Conservation (phyloP, 2,113 vertebrate species). For the Actinemys pallida region DNA sequence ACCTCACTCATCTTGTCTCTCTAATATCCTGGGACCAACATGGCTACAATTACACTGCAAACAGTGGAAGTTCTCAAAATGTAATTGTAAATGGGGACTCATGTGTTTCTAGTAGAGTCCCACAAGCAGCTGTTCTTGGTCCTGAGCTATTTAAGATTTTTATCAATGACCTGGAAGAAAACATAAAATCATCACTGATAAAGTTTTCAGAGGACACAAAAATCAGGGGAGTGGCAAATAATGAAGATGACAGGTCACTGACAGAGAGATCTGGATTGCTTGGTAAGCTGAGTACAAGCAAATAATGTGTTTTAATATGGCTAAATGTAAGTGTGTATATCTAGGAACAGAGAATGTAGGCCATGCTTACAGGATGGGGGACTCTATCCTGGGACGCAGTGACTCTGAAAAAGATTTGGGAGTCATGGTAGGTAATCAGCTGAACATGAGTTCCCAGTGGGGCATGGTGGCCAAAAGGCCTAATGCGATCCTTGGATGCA, state of each 20-base stretch:
- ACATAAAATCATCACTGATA: background rate
- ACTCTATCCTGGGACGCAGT: no score
- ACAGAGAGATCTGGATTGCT: background rate
- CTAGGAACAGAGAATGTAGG: no score
- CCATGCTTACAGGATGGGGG: no score
- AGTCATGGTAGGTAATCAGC: background rate
- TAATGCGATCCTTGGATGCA: background rate
- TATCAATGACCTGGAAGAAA: background rate
- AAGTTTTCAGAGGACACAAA: background rate
- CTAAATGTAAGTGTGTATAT: no score
- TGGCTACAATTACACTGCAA: background rate
- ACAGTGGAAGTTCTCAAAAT: background rate
- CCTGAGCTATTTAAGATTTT: background rate
- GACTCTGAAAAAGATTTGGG: no score
- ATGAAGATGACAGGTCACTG: background rate
- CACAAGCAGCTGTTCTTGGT: background rate
- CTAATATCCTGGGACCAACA: no score
- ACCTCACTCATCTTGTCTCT: background rate
- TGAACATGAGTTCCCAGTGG: background rate
- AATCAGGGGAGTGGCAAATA: background rate
- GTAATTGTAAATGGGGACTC: background rate
- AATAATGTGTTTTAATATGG: background rate
- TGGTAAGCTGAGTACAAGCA: background rate
- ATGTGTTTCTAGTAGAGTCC: background rate
- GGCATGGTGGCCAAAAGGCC: background rate